Conservation (phyloP, 2,888 invertebrate species). For the Tipula unca region DNA sequence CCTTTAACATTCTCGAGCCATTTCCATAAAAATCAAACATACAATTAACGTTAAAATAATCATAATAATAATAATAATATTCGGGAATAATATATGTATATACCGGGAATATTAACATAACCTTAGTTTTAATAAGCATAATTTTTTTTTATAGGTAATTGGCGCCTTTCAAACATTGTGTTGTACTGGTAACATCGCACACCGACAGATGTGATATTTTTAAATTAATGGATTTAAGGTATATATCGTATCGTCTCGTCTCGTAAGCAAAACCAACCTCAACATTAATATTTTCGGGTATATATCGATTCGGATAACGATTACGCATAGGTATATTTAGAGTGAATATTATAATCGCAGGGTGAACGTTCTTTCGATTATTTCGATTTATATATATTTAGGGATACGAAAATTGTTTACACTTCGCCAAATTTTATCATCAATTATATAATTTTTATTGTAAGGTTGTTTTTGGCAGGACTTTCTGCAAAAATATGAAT, state of each 20-base stretch:
- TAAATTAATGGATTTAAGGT: background rate
- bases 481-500: background rate
- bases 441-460: background rate
- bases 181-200: background rate
- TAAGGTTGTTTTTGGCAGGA: background rate
- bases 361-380: background rate
- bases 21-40: background rate
- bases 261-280: background rate
- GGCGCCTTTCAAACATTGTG: background rate
- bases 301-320: too few relatives aligned
- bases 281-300: background rate
- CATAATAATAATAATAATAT: background rate
- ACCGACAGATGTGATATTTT: background rate
- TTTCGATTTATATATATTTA: background rate
- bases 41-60: background rate
- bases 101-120: background rate
- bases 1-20: background rate
- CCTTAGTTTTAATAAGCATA: background rate
- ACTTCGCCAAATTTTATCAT: background rate
- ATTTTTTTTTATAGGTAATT: background rate
- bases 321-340: background rate
- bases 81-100: background rate
- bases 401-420: background rate
- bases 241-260: background rate
- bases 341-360: background rate